Percentiles rank a stretch among this genome's conserved stretches.
These are phyloP conservation scores for Clarias batrachus DNA, from an alignment of 2,113 vertebrate species.

Conservation along the genomic window DNA sequence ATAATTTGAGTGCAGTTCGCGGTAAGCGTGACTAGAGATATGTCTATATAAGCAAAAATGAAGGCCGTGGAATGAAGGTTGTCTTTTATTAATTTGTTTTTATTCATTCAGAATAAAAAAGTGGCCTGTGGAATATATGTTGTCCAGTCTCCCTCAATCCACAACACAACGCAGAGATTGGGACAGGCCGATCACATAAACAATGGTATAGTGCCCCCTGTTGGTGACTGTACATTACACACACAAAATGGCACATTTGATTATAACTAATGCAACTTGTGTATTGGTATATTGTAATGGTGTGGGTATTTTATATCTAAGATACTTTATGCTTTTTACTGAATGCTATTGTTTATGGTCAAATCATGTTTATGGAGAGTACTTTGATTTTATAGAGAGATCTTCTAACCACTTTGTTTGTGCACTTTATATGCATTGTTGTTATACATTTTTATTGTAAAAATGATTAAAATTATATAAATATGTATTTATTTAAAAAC, in stretches of 20 bases:
- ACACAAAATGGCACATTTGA: background rate
- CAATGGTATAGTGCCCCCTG: background rate
- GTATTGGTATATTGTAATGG: background rate
- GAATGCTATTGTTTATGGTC: background rate
- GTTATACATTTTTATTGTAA: background rate
- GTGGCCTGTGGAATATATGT: too few species aligned
- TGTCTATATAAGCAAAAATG: too few species aligned
- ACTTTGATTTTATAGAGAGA: background rate
- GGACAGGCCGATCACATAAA: too few species aligned
- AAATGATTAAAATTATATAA: background rate
- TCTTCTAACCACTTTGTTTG: background rate
- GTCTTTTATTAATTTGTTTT: too few species aligned
- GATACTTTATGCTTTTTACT: background rate
- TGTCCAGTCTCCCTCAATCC: too few species aligned
- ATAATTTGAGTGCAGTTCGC: too few species aligned
- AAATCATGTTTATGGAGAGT: background rate
- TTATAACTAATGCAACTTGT: too few species aligned
- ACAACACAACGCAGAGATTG: too few species aligned
- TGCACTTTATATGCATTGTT: background rate
- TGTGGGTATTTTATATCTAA: background rate
- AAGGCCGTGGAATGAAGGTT: too few species aligned
- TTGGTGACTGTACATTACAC: background rate
- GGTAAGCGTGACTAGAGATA: too few species aligned
- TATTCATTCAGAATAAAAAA: too few species aligned
- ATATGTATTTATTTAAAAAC: too few species aligned